Percentiles rank a stretch among this genome's conserved stretches.
Conservation (phyloP, 2,797 vertebrate species). For the Eospalax fontanierii region DNA sequence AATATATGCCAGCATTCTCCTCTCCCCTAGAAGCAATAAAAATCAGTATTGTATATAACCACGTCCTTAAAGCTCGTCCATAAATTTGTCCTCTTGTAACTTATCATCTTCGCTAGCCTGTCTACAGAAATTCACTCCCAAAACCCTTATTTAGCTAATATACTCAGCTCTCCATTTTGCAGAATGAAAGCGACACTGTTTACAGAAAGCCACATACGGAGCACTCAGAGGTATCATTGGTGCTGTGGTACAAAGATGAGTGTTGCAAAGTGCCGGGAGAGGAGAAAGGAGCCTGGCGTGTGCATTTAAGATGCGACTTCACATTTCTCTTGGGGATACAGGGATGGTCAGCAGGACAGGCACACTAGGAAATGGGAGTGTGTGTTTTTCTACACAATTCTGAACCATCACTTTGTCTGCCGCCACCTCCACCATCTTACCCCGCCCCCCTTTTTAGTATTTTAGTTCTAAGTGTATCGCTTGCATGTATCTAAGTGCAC, state of each 20-base stretch:
- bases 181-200: slow-evolving; percentile 53
- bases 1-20: background rate
- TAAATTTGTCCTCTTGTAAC: slow-evolving; percentile 60
- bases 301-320: slow-evolving; percentile 59
- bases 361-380: background rate
- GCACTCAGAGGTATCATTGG: slow-evolving; percentile 63
- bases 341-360: background rate
- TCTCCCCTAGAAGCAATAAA: slow-evolving; percentile 7
- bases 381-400: background rate
- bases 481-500: too few relatives aligned
- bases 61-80: background rate
- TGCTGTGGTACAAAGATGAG: slow-evolving; percentile 22
- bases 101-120: slow-evolving; percentile 46
- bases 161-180: slow-evolving; percentile 20
- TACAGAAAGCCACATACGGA: background rate
- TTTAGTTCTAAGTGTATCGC: background rate
- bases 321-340: slow-evolving; percentile 8
- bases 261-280: slow-evolving; percentile 52
- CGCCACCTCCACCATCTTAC: background rate
- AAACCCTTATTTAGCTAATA: slow-evolving; percentile 30
- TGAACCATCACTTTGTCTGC: background rate
- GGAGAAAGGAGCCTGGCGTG: background rate
- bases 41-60: slow-evolving; percentile 39
- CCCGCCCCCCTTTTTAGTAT: background rate
- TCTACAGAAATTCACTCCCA: slow-evolving; percentile 57